Evolutionary conservation across 2,113 vertebrate species (phyloP).

Genomic region (Grallaria varia): DNA sequence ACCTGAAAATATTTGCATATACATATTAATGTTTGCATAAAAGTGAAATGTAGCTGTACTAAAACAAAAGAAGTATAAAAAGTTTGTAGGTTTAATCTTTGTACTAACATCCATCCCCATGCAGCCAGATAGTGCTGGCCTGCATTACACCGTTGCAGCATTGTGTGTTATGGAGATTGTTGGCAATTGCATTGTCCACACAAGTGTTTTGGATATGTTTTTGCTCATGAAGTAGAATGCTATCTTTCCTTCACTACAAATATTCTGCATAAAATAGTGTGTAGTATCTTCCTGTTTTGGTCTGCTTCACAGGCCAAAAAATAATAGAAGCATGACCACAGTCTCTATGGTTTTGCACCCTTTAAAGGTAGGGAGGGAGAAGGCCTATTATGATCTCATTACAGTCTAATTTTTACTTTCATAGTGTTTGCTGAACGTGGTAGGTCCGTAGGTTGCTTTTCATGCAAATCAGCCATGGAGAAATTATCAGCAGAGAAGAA

Average conservation of each 20-base stretch:
- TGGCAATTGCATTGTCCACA: neutral
- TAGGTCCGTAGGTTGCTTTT: neutral
- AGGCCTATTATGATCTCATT: neutral
- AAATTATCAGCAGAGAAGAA: neutral
- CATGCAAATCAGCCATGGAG: neutral
- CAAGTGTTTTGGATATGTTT: neutral
- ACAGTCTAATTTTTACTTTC: neutral
- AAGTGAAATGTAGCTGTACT: neutral
- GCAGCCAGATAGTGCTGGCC: neutral
- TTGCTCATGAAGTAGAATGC: neutral
- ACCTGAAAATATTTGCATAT: neutral
- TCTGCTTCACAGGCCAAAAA: neutral
- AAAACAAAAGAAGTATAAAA: neutral
- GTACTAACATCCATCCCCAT: neutral
- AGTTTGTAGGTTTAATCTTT: neutral
- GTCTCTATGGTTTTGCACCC: neutral
- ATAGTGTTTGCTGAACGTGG: neutral
- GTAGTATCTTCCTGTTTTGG: neutral
- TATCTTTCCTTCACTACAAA: neutral
- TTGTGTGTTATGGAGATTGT: neutral
- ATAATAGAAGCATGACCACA: neutral
- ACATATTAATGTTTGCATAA: neutral
- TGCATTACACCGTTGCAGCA: neutral
- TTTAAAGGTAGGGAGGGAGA: neutral
- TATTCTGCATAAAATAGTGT: neutral